These are phyloP conservation scores for Rhinopomastus cyanomelas DNA, from an alignment of 2,113 vertebrate genomes.

Conservation along the genomic window DNA sequence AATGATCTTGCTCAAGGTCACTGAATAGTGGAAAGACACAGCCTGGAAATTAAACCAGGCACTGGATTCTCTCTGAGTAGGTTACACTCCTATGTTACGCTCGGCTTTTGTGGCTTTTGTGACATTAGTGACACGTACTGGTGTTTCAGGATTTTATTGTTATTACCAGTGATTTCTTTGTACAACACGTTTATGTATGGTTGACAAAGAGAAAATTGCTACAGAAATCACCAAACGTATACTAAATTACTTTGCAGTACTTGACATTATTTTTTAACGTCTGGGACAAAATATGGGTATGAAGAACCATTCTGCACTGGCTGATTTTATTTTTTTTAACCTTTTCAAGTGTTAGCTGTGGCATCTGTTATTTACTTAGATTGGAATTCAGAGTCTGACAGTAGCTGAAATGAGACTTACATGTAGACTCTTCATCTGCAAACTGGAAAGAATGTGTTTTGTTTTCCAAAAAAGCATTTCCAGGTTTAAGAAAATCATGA, in stretches of 20 bases:
- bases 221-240: neutral
- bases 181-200: neutral
- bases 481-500: neutral
- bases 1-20: conserved; percentile 34
- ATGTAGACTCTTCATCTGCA: neutral
- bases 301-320: neutral
- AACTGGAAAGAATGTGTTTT: neutral
- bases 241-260: neutral
- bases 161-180: neutral
- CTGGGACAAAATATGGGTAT: neutral
- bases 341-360: neutral
- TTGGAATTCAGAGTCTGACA: neutral
- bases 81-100: neutral
- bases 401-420: neutral
- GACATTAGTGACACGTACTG: neutral
- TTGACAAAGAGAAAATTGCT: neutral
- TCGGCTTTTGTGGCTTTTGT: fast-evolving
- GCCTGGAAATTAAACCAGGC: neutral
- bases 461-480: neutral
- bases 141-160: neutral
- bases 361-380: neutral
- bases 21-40: neutral
- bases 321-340: neutral
- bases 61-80: neutral
- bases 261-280: neutral